Percentiles rank a stretch among this genome's conserved stretches.
phyloP scores from a whole-genome alignment of 2,113 vertebrate genomes.

The Pithys albifrons region DNA sequence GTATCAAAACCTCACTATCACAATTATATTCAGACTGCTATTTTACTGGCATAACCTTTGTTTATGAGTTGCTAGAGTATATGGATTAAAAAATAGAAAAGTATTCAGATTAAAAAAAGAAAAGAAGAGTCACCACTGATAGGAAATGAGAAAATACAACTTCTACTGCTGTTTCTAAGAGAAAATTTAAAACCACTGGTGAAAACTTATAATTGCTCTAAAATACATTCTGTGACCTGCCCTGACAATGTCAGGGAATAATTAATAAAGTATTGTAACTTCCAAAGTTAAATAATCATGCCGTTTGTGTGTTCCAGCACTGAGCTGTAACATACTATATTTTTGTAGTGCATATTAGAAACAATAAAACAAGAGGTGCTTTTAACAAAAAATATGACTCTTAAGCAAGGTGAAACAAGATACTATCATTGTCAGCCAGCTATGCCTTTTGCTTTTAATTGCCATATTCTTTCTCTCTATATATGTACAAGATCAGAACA shows the following conservation, averaged over 20 bases:
- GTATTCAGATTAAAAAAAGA: not conserved
- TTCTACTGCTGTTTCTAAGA: not conserved
- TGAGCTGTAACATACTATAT: not conserved
- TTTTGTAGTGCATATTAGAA: not conserved
- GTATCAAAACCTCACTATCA: not conserved
- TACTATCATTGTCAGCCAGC: not conserved
- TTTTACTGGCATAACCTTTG: not conserved
- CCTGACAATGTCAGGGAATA: not conserved
- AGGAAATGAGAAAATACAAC: not conserved
- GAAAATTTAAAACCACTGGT: not conserved
- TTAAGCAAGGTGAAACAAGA: constrained; percentile 17
- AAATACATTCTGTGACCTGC: constrained; percentile 1
- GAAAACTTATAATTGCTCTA: not conserved
- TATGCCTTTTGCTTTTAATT: constrained; percentile 9
- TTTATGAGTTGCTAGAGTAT: not conserved
- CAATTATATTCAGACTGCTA: constrained; percentile 4
- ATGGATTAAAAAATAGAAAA: not conserved
- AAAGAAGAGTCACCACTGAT: not conserved
- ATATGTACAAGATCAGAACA: not conserved
- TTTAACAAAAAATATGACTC: not conserved
- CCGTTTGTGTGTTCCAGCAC: not conserved
- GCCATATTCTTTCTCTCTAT: not conserved
- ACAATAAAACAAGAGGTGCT: not conserved
- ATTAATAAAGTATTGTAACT: not conserved
- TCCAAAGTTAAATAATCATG: constrained; percentile 1